Conservation (phyloP, 2,888 invertebrate species). For the Macaria notata region DNA sequence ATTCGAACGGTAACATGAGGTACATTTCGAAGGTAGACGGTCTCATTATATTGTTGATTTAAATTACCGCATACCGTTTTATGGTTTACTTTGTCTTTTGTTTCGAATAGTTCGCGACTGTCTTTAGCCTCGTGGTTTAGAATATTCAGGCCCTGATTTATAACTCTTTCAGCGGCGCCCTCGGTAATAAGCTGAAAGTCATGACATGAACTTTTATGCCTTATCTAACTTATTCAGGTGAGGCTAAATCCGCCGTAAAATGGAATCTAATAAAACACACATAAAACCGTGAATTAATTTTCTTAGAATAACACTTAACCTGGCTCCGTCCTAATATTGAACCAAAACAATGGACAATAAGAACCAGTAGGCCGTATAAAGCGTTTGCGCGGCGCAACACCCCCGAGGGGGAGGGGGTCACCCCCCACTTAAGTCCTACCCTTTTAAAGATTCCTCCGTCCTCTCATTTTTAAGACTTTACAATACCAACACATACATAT, state of each 20-base stretch:
- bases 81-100: conserved; percentile 22
- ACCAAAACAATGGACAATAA: conserved; percentile 77
- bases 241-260: conserved; percentile 23
- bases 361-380: conserved; percentile 72
- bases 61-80: conserved; percentile 29
- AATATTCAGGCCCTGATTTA: conserved; percentile 11
- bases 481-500: conserved; percentile 75
- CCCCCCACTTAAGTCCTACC: conserved; percentile 78
- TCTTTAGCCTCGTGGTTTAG: conserved; percentile 6
- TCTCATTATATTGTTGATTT: conserved; percentile 31
- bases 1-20: conserved; percentile 31
- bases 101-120: conserved; percentile 27
- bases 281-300: conserved; percentile 45
- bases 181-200: conserved; percentile 10
- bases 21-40: conserved; percentile 28
- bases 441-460: conserved; percentile 80
- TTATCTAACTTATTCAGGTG: conserved; percentile 22
- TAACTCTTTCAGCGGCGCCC: conserved; percentile 11
- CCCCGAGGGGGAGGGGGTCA: conserved; percentile 54
- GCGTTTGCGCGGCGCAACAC: conserved; percentile 63
- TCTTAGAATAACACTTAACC: conserved; percentile 67
- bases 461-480: conserved; percentile 82
- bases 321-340: conserved; percentile 74
- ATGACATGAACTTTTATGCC: conserved; percentile 10
- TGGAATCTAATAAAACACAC: conserved; percentile 31